Base-by-base conservation (phyloP, 2,888 invertebrate genomes). In the Taphrorychus bicolor region DNA sequence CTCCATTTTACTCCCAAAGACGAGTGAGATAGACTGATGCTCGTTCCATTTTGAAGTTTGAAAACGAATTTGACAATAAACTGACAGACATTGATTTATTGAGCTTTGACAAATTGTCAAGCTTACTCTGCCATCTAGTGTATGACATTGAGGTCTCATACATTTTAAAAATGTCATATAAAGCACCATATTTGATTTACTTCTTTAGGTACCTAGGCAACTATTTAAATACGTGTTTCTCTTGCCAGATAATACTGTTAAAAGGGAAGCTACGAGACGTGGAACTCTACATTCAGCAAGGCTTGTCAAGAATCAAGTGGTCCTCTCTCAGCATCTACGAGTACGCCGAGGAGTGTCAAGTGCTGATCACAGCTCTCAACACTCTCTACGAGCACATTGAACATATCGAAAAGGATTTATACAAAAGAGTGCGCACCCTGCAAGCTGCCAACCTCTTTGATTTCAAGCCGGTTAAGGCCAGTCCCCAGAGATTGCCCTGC, bases 231-330 rank as follows among this genome's bases (percentile, higher is more conserved):
- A n/a, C n/a, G n/a, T n/a, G n/a, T 48, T 17, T 45, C 9, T 45
- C 5, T 45, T 18, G 5, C 5, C 5, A 87, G 86, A 86, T 90
- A 0, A 84, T 88, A 68, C 86, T 94, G 59, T 82, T 93, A 78
- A 89, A 89, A 73, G 86, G 85, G 11, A 88, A 88, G 72, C 84
- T 94, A 0, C 83, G 87, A 73, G 87, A 91, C 69, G 88, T 91
- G 70, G 94, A 94, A 79, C 85, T 89, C 40, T 85, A 88, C 57
- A 89, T 94, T 54, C 87, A 93, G 75, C 93, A 94, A 2, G 96
- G 96, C 0, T 83, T 93, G 0, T 90, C 89, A 2, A 86, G 95
- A 22, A 88, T 94, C 62, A 92, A 91, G 49, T 97, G 97, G 96
- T 91, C 90, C 70, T 93, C 94, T 0, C 84, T 95, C 11, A 91